Evolutionary conservation across 1,140 invertebrate species (phyloP).

Genomic region (Apocrypta bakeri): DNA sequence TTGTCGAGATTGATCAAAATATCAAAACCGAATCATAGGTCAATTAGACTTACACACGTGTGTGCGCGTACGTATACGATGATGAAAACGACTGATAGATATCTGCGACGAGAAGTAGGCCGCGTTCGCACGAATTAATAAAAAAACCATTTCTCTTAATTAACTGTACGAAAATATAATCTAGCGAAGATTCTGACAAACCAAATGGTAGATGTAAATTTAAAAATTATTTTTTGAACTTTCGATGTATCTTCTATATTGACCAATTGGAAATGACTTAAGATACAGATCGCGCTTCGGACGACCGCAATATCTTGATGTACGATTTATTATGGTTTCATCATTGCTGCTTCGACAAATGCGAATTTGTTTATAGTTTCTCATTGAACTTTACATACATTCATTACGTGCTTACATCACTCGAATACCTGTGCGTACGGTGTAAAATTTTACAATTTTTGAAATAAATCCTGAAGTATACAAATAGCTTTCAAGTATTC

Average conservation of each 20-base stretch:
- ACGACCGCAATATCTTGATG: background rate
- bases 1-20: conserved; percentile 12
- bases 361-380: too few relatives aligned
- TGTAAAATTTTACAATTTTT: too few relatives aligned
- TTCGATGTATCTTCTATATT: background rate
- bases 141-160: background rate
- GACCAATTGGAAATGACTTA: background rate
- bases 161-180: background rate
- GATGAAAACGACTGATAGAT: conserved; percentile 21
- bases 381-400: too few relatives aligned
- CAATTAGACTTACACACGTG: background rate
- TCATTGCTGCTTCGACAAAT: too few relatives aligned
- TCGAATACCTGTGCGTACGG: too few relatives aligned
- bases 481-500: too few relatives aligned
- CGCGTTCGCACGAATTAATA: background rate
- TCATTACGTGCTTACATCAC: too few relatives aligned
- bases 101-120: background rate
- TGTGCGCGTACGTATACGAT: too few relatives aligned
- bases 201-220: background rate
- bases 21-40: conserved; percentile 1
- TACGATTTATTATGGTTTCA: background rate
- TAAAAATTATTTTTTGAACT: background rate
- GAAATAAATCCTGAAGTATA: too few relatives aligned
- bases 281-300: background rate
- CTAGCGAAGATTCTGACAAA: background rate